Evolutionary conservation across 2,797 vertebrate species (phyloP).

Genomic region (Enoplosus armatus): DNA sequence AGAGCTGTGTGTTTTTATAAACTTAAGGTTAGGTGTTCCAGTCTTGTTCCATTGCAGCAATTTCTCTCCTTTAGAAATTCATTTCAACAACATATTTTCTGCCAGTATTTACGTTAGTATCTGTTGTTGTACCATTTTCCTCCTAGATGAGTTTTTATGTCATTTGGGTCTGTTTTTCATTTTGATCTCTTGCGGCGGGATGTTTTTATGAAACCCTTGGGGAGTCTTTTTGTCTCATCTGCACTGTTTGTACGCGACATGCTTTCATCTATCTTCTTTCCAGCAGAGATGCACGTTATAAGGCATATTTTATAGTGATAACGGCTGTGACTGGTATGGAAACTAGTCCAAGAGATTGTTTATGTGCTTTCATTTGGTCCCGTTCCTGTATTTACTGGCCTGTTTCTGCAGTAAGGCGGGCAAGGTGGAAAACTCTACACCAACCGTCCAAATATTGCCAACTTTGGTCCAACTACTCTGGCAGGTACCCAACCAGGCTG

Average conservation of each 20-base stretch:
- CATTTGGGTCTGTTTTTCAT: constrained; percentile 35
- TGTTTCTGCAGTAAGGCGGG: constrained; percentile 7
- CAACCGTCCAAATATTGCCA: background rate
- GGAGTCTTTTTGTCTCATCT: constrained; percentile 35
- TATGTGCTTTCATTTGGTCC: constrained; percentile 11
- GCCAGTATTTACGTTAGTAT: background rate
- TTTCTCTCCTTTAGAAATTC: constrained; percentile 6
- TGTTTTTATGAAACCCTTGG: constrained; percentile 25
- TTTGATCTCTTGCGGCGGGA: constrained; percentile 21
- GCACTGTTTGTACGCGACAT: background rate
- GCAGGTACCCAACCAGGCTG: constrained; percentile 12
- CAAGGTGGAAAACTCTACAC: constrained; percentile 15
- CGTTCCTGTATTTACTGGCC: background rate
- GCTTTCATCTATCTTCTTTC: constrained; percentile 19
- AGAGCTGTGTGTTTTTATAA: background rate
- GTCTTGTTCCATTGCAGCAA: background rate
- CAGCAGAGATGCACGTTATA: background rate
- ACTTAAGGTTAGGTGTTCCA: background rate
- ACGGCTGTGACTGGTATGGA: background rate
- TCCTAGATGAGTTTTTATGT: constrained; percentile 38
- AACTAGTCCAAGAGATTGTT: background rate
- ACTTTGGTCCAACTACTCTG: constrained; percentile 11
- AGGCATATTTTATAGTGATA: background rate
- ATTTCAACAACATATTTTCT: background rate
- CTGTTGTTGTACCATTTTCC: background rate